These are phyloP conservation scores for Drosophila mulleri DNA, from an alignment of 2,888 invertebrate genomes.

Conservation along the genomic window DNA sequence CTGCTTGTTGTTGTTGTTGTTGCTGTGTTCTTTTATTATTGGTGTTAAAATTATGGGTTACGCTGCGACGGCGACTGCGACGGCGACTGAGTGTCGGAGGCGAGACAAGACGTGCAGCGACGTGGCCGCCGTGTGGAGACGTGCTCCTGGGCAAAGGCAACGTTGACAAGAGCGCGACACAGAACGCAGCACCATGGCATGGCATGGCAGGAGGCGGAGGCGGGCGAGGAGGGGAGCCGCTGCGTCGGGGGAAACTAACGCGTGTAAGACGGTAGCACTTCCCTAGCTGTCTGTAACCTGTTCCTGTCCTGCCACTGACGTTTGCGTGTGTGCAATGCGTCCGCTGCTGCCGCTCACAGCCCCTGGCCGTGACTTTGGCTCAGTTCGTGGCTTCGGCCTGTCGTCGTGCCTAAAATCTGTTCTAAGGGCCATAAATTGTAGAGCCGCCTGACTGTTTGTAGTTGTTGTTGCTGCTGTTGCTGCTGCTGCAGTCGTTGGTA, in stretches of 20 bases:
- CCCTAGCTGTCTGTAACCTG: slow-evolving; percentile 71
- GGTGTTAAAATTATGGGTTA: slow-evolving; percentile 80
- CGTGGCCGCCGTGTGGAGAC: slow-evolving; percentile 18
- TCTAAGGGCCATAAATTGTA: slow-evolving; percentile 78
- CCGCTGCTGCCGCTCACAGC: slow-evolving; percentile 3
- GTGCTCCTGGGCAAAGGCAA: slow-evolving; percentile 51
- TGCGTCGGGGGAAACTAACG: slow-evolving; percentile 28
- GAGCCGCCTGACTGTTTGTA: slow-evolving; percentile 30
- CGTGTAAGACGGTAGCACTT: slow-evolving; percentile 79
- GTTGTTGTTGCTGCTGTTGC: neutral
- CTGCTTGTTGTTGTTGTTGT: slow-evolving; percentile 13
- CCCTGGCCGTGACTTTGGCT: slow-evolving; percentile 27
- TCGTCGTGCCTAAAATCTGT: slow-evolving; percentile 75
- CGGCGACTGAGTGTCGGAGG: neutral
- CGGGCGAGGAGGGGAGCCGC: neutral
- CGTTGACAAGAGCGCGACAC: slow-evolving; percentile 70
- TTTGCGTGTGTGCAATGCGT: slow-evolving; percentile 43
- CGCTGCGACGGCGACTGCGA: slow-evolving; percentile 40
- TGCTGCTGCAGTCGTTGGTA: slow-evolving; percentile 7
- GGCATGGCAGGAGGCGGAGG: neutral
- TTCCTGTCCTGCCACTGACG: slow-evolving; percentile 51
- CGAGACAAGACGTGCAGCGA: slow-evolving; percentile 15
- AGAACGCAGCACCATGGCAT: slow-evolving; percentile 18
- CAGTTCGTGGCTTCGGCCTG: slow-evolving; percentile 48
- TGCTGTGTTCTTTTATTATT: slow-evolving; percentile 72